Evolutionary conservation across 1,140 invertebrate species (phyloP).

Genomic region (Callitettix versicolor): DNA sequence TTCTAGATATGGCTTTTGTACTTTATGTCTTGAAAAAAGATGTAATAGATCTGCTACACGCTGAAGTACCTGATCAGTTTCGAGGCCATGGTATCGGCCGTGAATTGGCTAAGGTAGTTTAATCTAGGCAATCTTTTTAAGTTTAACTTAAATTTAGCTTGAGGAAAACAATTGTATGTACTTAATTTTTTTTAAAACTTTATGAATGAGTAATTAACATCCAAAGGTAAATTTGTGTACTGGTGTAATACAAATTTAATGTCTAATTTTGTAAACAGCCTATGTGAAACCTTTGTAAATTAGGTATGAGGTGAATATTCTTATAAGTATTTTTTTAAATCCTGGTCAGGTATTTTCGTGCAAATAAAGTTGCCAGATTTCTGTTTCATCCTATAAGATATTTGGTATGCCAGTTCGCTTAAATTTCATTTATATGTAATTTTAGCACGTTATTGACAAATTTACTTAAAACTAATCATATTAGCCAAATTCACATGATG

Average conservation of each 20-base stretch:
- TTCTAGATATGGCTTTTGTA: slow-evolving; percentile 18
- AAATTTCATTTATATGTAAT: no score
- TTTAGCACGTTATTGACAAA: no score
- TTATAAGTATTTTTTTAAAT: no score
- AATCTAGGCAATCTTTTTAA: not conserved
- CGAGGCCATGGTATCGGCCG: slow-evolving; percentile 32
- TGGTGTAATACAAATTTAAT: not conserved
- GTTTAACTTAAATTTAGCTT: not conserved
- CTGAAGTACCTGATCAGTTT: slow-evolving; percentile 30
- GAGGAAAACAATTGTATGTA: not conserved
- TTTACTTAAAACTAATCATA: no score
- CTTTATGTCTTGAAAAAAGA: slow-evolving; percentile 17
- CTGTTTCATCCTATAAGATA: no score
- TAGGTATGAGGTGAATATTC: no score
- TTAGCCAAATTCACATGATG: no score
- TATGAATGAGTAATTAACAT: not conserved
- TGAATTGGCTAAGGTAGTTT: slow-evolving; percentile 31
- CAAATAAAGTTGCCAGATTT: no score
- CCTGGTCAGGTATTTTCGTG: no score
- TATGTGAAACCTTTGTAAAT: no score
- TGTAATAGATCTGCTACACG: slow-evolving; percentile 30
- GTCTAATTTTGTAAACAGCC: not conserved
- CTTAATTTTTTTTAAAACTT: not conserved
- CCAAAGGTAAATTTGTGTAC: not conserved
- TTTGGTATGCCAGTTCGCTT: no score